Conservation (phyloP, 1,140 invertebrate genomes). For the Stegodyphus dumicola region DNA sequence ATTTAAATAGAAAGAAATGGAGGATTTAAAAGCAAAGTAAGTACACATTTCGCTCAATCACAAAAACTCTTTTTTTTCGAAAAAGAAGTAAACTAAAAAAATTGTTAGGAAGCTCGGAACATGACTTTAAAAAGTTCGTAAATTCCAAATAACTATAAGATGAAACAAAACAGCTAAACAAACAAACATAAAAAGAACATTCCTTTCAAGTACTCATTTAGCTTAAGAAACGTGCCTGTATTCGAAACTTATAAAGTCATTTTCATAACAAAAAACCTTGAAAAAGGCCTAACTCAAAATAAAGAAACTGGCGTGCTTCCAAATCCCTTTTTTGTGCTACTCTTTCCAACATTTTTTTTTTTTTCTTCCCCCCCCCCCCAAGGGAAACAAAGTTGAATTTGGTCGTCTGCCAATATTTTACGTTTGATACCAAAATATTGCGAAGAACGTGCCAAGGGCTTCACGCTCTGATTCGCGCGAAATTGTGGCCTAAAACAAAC, state of each 20-base stretch:
- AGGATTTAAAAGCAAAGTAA: too few species aligned
- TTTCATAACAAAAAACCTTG: too few species aligned
- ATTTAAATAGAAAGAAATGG: too few species aligned
- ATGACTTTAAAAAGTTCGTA: too few species aligned
- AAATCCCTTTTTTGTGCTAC: background rate
- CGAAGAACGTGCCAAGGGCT: constrained; percentile 46
- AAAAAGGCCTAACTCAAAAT: too few species aligned
- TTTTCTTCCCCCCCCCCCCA: too few species aligned
- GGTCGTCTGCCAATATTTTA: constrained; percentile 24
- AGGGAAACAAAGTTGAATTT: background rate
- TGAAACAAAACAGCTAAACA: background rate
- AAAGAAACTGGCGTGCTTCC: background rate
- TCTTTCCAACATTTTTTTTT: background rate
- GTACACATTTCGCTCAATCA: too few species aligned
- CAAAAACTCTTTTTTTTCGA: too few species aligned
- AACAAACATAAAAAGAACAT: background rate
- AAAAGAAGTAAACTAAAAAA: too few species aligned
- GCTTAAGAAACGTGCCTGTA: too few species aligned
- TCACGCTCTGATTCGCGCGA: constrained; percentile 7
- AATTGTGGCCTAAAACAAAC: background rate
- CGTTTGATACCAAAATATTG: constrained; percentile 23
- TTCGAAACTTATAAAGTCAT: too few species aligned
- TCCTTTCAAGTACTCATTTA: background rate
- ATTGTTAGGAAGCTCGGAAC: too few species aligned
- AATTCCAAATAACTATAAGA: background rate